Evolutionary conservation across 2,113 vertebrate species (phyloP), one percentile per base, ranked within the genome.

Genomic region (Corvus moneduloides): DNA sequence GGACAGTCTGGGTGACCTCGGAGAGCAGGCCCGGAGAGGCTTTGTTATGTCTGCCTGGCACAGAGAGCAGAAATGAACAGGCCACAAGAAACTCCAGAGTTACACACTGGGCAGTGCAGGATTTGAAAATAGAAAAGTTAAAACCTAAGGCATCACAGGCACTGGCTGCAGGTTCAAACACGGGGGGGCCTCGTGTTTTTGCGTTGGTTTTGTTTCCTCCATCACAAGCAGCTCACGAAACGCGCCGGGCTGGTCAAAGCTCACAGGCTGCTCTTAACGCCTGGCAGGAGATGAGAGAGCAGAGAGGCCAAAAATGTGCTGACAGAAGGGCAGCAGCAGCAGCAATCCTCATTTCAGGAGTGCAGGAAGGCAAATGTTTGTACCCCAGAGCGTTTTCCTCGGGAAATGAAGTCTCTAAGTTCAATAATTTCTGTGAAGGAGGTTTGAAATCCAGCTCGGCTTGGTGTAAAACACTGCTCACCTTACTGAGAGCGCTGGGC

Each of bases 271-370:
- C 67, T 84, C 86, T 27, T 28, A 35, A 15, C 51, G 91, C 37
- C 78, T 86, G 95, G 69, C 93, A 78, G 59, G 89, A 86, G 62
- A 67, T 79, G 51, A 89, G 79, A 83, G 84, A 75, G 62, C 43
- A 44, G 85, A 82, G 77, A 87, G n/a, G 55, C 51, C 79, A 46
- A 61, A 92, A 94, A 56, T 61, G 28, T 23, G 71, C 94, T 48
- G 93, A 22, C 52, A 33, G 7, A 48, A 73, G 44, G 44, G 56
- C 74, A 39, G 59, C 73, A 41, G 77, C 66, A 63, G 33, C 33
- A 80, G 19, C 24, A 39, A 68, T 44, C 48, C 33, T 30, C 51
- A 30, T 67, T 49, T 41, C 17, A 4, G 43, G 39, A 17, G 5
- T 10, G 49, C 43, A n/a, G 33, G 18, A 20, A 67, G 17, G 86